phyloP scores from a whole-genome alignment of 2,888 invertebrate species.

The Scelioninae gen. 1 region DNA sequence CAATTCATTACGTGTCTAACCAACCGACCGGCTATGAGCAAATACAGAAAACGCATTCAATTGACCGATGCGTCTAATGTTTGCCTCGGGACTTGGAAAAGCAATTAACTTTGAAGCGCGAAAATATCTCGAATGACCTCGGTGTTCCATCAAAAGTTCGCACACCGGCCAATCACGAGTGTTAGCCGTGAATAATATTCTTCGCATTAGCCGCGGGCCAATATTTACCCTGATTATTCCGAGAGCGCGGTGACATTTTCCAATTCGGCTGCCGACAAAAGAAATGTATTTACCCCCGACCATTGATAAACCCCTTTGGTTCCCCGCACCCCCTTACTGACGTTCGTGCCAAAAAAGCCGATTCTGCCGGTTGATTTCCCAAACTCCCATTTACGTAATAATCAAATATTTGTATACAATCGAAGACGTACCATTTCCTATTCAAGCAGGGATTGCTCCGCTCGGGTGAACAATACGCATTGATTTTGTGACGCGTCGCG shows the following conservation, averaged over 20 bases:
- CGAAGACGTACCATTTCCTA: constrained; percentile 60
- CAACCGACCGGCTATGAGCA: constrained; percentile 14
- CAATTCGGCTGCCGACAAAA: constrained; percentile 50
- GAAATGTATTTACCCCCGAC: constrained; percentile 50
- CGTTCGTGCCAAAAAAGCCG: constrained; percentile 23
- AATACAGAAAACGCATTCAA: constrained; percentile 20
- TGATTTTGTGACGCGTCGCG: constrained; percentile 65
- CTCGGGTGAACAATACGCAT: constrained; percentile 62
- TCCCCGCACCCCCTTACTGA: not conserved
- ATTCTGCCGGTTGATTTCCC: constrained; percentile 61
- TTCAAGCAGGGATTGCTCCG: constrained; percentile 48
- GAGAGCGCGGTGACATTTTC: constrained; percentile 38
- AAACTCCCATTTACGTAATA: constrained; percentile 61
- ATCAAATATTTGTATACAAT: constrained; percentile 68
- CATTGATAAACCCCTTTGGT: constrained; percentile 24
- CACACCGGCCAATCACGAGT: constrained; percentile 26
- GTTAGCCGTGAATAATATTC: constrained; percentile 17
- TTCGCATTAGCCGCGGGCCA: constrained; percentile 18
- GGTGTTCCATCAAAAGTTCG: constrained; percentile 25
- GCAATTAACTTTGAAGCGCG: constrained; percentile 34
- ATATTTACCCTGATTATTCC: constrained; percentile 59
- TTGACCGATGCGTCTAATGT: constrained; percentile 28
- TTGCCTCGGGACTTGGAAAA: constrained; percentile 35
- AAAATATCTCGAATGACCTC: constrained; percentile 19
- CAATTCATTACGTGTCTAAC: constrained; percentile 29